Percentiles rank a stretch among this genome's conserved stretches.
These are phyloP conservation scores for Entomobrya proxima DNA, from an alignment of 2,888 invertebrate genomes.

Conservation along the genomic window DNA sequence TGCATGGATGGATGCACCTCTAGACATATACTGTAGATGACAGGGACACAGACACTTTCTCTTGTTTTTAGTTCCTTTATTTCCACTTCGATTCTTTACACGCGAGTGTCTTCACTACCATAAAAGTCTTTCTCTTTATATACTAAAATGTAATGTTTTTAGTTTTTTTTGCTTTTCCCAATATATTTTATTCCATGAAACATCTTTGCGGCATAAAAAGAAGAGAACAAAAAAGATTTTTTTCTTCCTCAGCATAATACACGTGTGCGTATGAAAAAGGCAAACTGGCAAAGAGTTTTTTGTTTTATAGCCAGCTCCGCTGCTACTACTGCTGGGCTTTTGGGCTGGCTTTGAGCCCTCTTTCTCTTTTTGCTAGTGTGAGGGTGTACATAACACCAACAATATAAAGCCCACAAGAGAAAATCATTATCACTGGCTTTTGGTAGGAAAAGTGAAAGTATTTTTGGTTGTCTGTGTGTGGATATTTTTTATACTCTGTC, in stretches of 20 bases:
- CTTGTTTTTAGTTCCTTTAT: neutral
- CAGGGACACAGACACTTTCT: neutral
- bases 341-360: neutral
- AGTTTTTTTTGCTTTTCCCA: too few relatives aligned
- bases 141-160: too few relatives aligned
- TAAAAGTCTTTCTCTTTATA: too few relatives aligned
- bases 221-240: neutral
- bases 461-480: neutral
- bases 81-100: neutral
- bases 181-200: too few relatives aligned
- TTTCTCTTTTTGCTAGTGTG: neutral
- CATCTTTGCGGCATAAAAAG: slow-evolving; percentile 11
- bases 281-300: neutral
- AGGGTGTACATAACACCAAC: neutral
- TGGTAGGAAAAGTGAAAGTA: neutral
- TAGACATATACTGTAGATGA: neutral
- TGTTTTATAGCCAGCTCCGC: neutral
- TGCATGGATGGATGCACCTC: neutral
- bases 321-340: neutral
- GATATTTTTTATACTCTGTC: neutral
- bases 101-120: neutral
- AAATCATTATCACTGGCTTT: slow-evolving; percentile 3
- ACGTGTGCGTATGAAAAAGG: neutral
- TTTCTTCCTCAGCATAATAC: neutral
- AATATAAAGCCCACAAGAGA: neutral